Base-by-base conservation (phyloP, 2,888 invertebrate species). In the Synanthedon tipuliformis region DNA sequence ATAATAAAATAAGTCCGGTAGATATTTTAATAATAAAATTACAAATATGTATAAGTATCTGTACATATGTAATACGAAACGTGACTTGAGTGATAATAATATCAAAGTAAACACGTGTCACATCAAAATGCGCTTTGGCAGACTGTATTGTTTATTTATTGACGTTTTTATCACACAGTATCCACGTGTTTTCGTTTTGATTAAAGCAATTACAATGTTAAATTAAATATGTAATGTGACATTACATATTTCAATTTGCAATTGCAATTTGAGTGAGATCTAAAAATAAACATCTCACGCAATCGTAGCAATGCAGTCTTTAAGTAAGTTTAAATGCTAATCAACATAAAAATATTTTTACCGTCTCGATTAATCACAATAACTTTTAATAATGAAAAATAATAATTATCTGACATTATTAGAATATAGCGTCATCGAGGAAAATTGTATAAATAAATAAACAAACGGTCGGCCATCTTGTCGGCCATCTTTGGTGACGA, bases 391-490 rank as follows among this genome's bases (percentile, higher is more conserved):
- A 34, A 34, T 10, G 34, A 10, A 34, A 34, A 34, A 10, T 34
- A 10, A 10, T 34, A 34, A 34, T 10, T 10, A 10, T 34, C 34
- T 34, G 8, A 34, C 34, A 34, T 34, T 34, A 10, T 34, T 10
- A 34, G 34, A 34, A 34, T 34, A 34, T 34, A 10, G 34, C 34
- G 34, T 34, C 34, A 34, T 34, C 34, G 3, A 34, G 34, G 34
- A 34, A 34, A 34, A 34, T 52, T 34, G 34, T 7, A 34, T 10
- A 34, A 34, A 50, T 57, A 53, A 78, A 78, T 75, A 81, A 81
- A 80, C 75, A 78, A 73, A 68, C 60, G 59, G 56, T 59, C 72
- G 55, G 75, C 80, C 78, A 82, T 81, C 56, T 78, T 81, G 73
- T 61, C 72, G 61, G 77, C 81, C 83, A 83, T 84, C 13, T 60